phyloP scores from a whole-genome alignment of 2,888 invertebrate genomes.

The Scaeva pyrastri region DNA sequence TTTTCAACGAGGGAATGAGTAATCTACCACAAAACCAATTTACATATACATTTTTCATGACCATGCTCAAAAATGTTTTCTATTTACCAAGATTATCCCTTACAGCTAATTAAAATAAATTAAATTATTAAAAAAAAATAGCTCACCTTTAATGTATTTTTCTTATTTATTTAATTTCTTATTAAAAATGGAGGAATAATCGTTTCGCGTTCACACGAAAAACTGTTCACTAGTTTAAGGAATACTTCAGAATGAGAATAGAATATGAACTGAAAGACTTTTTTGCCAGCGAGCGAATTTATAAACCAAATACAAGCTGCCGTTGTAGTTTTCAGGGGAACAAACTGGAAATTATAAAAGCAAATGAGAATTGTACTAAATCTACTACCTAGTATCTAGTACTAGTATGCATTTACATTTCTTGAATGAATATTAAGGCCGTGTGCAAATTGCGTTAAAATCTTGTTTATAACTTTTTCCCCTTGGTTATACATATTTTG shows the following conservation, averaged over 20 bases:
- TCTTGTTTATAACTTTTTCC: no score
- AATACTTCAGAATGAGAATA: slow-evolving; percentile 45
- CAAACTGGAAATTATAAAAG: neutral
- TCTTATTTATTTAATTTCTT: slow-evolving; percentile 10
- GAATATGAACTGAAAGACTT: slow-evolving; percentile 39
- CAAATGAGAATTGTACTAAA: neutral
- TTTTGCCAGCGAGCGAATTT: slow-evolving; percentile 43
- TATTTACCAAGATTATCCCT: neutral
- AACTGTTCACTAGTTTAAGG: slow-evolving; percentile 35
- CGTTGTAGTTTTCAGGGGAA: neutral
- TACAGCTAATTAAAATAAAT: neutral
- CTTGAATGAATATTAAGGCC: no score
- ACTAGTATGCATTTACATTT: no score
- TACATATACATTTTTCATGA: neutral
- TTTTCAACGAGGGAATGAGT: neutral
- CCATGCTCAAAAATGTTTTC: neutral
- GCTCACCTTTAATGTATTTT: slow-evolving; percentile 45
- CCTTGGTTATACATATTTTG: no score
- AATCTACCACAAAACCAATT: neutral
- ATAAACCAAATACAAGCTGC: slow-evolving; percentile 21
- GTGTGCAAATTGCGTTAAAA: no score
- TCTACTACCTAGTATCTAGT: neutral
- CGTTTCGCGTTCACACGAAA: slow-evolving; percentile 59
- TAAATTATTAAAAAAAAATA: neutral
- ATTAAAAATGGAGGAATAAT: slow-evolving; percentile 54